A percentile compares a stretch with the other conserved stretches of the same genome.
Evolutionary conservation across 2,888 invertebrate species (phyloP).

Genomic region (Lymantria monacha): DNA sequence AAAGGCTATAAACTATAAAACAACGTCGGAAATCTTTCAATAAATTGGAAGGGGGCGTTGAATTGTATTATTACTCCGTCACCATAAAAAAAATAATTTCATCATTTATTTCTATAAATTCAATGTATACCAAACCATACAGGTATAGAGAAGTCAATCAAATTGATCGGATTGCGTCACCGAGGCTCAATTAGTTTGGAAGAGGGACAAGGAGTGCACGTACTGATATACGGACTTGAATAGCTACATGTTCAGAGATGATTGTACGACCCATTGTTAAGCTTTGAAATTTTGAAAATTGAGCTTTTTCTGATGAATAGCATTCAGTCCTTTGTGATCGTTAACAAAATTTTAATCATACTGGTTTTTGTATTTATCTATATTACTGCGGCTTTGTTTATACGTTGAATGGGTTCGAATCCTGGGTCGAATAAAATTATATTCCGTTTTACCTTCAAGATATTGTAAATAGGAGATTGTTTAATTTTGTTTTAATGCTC

Average conservation of each 20-base stretch:
- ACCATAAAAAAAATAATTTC: no score
- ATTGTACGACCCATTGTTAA: constrained; percentile 10
- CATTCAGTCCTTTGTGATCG: constrained; percentile 3
- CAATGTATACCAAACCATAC: no score
- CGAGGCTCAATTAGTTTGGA: constrained; percentile 26
- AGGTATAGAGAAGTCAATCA: constrained; percentile 29
- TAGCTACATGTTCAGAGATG: constrained; percentile 2
- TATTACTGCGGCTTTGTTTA: not conserved
- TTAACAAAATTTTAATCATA: not conserved
- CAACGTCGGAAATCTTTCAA: no score
- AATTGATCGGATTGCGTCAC: constrained; percentile 37
- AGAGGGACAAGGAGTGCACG: constrained; percentile 20
- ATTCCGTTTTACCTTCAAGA: no score
- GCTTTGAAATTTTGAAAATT: constrained; percentile 25
- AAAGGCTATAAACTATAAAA: no score
- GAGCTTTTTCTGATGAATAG: constrained; percentile 10
- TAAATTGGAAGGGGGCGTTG: no score
- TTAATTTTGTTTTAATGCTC: no score
- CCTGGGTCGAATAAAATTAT: no score
- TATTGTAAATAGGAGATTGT: no score
- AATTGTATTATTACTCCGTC: no score
- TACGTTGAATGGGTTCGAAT: not conserved
- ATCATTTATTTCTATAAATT: no score
- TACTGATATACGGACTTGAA: not conserved
- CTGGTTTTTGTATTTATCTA: not conserved